Percentiles rank a stretch among this genome's conserved stretches.
Conservation (phyloP, 1,140 invertebrate species). For the Caenorhabditis briggsae region DNA sequence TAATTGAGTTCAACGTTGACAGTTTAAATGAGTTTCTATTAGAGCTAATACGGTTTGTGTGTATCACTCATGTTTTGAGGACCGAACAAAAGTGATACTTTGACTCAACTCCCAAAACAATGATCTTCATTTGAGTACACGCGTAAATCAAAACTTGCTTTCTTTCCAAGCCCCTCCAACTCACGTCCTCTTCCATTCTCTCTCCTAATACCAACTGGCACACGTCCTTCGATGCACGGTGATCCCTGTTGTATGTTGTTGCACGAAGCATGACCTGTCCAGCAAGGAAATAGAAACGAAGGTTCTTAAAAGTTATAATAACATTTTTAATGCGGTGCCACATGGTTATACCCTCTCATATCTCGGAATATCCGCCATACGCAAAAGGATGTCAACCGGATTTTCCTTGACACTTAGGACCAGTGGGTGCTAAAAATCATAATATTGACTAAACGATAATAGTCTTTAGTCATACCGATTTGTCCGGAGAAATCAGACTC, state of each 20-base stretch:
- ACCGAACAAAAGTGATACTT: too few relatives aligned
- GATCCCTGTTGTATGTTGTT: not conserved
- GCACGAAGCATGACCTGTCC: not conserved
- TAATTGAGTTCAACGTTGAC: too few relatives aligned
- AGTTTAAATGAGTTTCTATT: too few relatives aligned
- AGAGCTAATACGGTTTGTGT: too few relatives aligned
- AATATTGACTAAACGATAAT: too few relatives aligned
- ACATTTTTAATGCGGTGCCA: not conserved
- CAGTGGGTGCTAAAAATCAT: not conserved
- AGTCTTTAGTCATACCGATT: too few relatives aligned
- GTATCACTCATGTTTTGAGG: too few relatives aligned
- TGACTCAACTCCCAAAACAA: too few relatives aligned
- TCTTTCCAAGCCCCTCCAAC: too few relatives aligned
- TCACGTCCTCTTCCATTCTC: not conserved
- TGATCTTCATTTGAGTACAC: too few relatives aligned
- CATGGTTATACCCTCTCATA: not conserved
- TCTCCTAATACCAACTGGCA: not conserved
- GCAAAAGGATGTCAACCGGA: not conserved
- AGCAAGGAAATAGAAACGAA: not conserved
- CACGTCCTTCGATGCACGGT: not conserved
- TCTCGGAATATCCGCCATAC: not conserved
- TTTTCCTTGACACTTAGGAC: not conserved
- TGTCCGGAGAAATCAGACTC: too few relatives aligned
- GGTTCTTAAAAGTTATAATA: not conserved
- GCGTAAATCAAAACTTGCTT: too few relatives aligned